These are phyloP conservation scores for Stictocephala bisonia DNA, from an alignment of 2,888 invertebrate species.

Conservation along the genomic window DNA sequence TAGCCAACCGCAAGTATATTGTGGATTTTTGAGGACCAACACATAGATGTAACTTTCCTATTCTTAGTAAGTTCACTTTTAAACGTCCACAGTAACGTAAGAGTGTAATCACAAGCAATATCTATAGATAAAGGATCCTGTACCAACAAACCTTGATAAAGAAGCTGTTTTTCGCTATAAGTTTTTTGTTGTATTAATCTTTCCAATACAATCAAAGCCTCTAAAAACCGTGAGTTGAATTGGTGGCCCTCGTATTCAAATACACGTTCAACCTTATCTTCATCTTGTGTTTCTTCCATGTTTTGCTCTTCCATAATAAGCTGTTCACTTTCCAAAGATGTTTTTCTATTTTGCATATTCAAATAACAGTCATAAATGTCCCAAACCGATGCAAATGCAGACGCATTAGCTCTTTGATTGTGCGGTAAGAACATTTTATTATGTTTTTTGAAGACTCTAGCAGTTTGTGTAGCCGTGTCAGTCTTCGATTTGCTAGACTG, in stretches of 20 bases:
- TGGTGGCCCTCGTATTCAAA: conserved; percentile 45
- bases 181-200: conserved; percentile 76
- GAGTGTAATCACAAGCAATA: conserved; percentile 74
- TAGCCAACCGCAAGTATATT: conserved; percentile 82
- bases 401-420: conserved; percentile 7
- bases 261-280: conserved; percentile 56
- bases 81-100: conserved; percentile 77
- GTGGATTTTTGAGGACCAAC: conserved; percentile 75
- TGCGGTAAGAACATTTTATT: not conserved
- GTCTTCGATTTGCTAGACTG: not conserved
- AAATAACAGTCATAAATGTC: conserved; percentile 80
- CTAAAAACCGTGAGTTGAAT: conserved; percentile 67
- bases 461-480: conserved; percentile 15
- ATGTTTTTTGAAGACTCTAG: not conserved
- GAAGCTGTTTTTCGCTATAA: conserved; percentile 68
- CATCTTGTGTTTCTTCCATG: conserved; percentile 62
- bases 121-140: conserved; percentile 73
- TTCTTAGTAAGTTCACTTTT: conserved; percentile 67
- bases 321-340: conserved; percentile 58
- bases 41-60: conserved; percentile 72
- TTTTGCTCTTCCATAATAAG: no score
- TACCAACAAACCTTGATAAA: conserved; percentile 73
- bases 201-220: conserved; percentile 75
- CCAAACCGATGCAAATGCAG: conserved; percentile 77
- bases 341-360: conserved; percentile 63